These are phyloP conservation scores for Oscheius myriophilus DNA, from an alignment of 2,888 invertebrate genomes.

Conservation along the genomic window DNA sequence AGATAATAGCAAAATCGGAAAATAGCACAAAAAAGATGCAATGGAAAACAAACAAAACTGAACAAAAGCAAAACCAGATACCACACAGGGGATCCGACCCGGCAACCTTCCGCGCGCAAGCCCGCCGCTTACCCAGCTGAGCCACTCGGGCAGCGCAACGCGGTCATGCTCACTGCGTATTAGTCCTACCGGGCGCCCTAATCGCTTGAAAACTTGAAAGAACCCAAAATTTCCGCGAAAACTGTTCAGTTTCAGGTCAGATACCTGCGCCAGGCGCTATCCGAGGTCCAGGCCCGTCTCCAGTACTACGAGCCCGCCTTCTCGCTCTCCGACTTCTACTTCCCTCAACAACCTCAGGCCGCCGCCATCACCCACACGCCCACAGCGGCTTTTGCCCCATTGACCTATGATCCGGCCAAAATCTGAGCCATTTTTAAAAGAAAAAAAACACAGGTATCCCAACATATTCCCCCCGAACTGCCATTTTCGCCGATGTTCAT, in stretches of 20 bases:
- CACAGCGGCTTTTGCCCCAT: not conserved
- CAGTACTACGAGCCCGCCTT: slow-evolving; percentile 54
- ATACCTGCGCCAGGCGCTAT: slow-evolving; percentile 40
- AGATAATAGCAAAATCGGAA: too few relatives aligned
- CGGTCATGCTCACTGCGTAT: too few relatives aligned
- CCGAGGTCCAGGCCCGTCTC: slow-evolving; percentile 46
- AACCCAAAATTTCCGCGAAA: too few relatives aligned
- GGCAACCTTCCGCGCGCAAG: too few relatives aligned
- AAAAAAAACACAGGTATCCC: slow-evolving; percentile 21
- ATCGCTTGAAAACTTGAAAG: too few relatives aligned
- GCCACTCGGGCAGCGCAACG: too few relatives aligned
- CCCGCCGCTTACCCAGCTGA: too few relatives aligned
- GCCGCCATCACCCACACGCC: not conserved
- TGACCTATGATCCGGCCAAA: slow-evolving; percentile 6
- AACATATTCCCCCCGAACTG: slow-evolving; percentile 27
- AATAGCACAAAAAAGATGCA: too few relatives aligned
- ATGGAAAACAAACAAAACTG: too few relatives aligned
- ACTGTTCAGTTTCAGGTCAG: slow-evolving; percentile 37
- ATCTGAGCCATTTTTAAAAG: not conserved
- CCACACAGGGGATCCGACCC: too few relatives aligned
- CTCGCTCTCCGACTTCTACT: slow-evolving; percentile 22
- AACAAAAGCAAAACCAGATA: too few relatives aligned
- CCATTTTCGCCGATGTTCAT: slow-evolving; percentile 5
- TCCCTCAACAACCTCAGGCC: not conserved
- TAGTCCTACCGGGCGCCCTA: too few relatives aligned